Evolutionary conservation across 2,113 vertebrate species (phyloP), one percentile per base, ranked within the genome.

Genomic region (Scophthalmus maximus): DNA sequence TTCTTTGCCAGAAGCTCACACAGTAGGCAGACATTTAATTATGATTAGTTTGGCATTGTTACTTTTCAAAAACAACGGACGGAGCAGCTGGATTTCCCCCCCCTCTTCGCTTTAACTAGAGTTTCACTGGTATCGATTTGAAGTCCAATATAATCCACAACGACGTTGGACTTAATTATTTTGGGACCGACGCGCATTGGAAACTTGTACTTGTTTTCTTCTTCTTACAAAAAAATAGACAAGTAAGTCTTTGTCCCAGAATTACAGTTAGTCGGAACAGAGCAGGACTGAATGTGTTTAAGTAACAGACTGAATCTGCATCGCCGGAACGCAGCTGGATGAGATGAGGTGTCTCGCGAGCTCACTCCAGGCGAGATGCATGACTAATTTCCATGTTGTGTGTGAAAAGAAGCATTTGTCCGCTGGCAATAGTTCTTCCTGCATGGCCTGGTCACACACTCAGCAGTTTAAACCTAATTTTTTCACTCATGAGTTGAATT

Each of bases 1-100:
- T 40, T 59, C n/a, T 55, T 68, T 58, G 14, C 36, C 58, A 75
- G 66, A 68, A 81, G 68, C 38, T 51, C 18, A 2, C 58, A 72
- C 49, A 57, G 62, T 26, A 55, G 47, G 53, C 23, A 55, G 15
- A 66, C 30, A 69, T 61, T 26, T 32, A 59, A 78, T 69, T 20
- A 44, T 1, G 27, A 46, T 68, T 67, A 11, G 52, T 61, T n/a
- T 57, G 23, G 61, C 56, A 56, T 55, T 63, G 58, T 51, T 40
- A 34, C 20, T 47, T 49, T 58, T 40, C 11, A 5, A 26, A 60
- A 65, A 68, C 51, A 78, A 69, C 32, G 32, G 11, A 49, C 25
- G 44, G 14, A 18, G 62, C 44, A n/a, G 59, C 34, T 38, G 44
- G 67, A 58, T 2, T 17, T 17, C 11, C n/a, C n/a, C n/a, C n/a